Conservation (phyloP, 92 coral and sea anemone species). For the Palythoa caribaeorum region DNA sequence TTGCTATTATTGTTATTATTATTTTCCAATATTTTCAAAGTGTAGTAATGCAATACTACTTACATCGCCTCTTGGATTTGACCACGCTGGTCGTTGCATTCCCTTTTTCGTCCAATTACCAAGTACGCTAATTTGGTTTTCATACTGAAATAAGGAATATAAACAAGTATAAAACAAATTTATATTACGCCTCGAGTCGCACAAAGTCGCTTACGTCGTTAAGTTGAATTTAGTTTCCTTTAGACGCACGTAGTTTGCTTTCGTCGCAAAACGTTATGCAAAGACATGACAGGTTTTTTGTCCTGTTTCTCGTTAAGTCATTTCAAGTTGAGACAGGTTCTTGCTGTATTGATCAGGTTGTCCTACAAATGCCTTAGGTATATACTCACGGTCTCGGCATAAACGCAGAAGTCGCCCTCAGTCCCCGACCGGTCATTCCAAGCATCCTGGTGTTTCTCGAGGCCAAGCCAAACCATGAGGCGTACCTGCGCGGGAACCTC, state of each 20-base stretch:
- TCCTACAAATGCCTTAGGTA: no score
- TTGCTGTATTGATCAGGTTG: no score
- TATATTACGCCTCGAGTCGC: no score
- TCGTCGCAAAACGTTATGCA: no score
- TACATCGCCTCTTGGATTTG: slow-evolving; percentile 88
- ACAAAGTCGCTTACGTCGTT: no score
- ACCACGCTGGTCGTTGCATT: slow-evolving; percentile 85
- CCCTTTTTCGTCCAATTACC: slow-evolving; percentile 96
- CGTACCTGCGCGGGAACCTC: slow-evolving; percentile 93
- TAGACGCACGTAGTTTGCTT: no score
- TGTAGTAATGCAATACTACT: neutral
- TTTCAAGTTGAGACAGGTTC: no score
- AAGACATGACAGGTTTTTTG: no score
- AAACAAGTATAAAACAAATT: neutral
- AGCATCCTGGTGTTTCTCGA: slow-evolving; percentile 90
- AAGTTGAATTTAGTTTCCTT: no score
- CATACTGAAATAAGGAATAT: slow-evolving; percentile 69
- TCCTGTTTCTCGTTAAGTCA: no score
- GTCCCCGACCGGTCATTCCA: slow-evolving; percentile 88
- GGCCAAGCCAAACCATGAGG: slow-evolving; percentile 91
- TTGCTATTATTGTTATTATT: no score
- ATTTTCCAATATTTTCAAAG: neutral
- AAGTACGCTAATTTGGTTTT: slow-evolving; percentile 83
- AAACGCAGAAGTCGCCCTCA: slow-evolving; percentile 92
- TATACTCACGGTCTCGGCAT: slow-evolving; percentile 93